Evolutionary conservation across 2,888 invertebrate genomes (phyloP), one percentile per base, ranked within the genome.

Genomic region (Blera fallax): DNA sequence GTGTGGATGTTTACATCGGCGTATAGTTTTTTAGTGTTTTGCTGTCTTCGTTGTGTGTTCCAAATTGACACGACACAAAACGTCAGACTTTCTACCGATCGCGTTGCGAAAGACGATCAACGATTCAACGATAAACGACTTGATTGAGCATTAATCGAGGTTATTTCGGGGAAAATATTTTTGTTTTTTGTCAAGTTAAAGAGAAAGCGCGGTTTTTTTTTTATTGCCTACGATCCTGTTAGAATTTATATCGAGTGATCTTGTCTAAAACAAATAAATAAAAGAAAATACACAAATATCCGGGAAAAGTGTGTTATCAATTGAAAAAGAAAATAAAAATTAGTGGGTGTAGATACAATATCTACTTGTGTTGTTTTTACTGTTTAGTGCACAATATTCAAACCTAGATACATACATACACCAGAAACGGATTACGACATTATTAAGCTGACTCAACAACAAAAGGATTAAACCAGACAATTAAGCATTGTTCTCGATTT

Each of bases 381-480:
- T n/a, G 8, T 56, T 54, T 7, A 18, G 69, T 74, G 14, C 18
- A 40, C 14, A 54, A 62, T 24, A 14, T 21, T 77, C 18, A 24
- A 21, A 54, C 27, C 34, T 62, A 40, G 43, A 54, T 37, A 43
- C 37, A 56, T 37, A 60, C 27, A 72, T 29, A 14, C 54, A 29
- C 3, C 29, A 37, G 27, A 72, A 77, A 65, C 72, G 78, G 79
- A 83, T 79, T 73, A 78, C 54, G 43, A 48, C 50, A 43, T 16
- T 21, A 5, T 2, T 24, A 32, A 52, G 83, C 83, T 74, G 79
- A 84, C 34, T 73, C 74, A 27, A 32, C 64, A 79, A 76, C 48
- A 84, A 84, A 84, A 84, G 84, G 84, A 84, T 76, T 79, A 84
- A 74, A 64, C 6, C 21, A 21, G 16, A 69, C 70, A 29, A 64